Evolutionary conservation across 2,888 invertebrate genomes (phyloP), one percentile per base, ranked within the genome.

Genomic region (Gryllus longicercus): DNA sequence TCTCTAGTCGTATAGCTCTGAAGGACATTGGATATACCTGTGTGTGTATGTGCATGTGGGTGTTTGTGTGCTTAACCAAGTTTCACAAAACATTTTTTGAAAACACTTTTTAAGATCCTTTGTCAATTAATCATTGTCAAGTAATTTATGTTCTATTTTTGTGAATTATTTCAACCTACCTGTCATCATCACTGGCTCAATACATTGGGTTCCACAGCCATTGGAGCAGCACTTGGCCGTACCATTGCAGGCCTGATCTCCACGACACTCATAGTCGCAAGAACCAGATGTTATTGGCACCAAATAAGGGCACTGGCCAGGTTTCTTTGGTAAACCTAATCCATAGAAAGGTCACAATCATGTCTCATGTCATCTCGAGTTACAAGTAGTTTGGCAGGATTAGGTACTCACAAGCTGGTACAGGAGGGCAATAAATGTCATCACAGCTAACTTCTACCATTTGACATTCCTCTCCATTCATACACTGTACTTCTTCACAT

Each of bases 401-500:
- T 25, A 63, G 79, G 12, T 75, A 88, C 90, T 90, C 84, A 91
- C 94, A 94, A 18, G 93, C 93, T 16, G 96, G 95, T 2, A 96
- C 94, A 1, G 95, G 94, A 0, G 95, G 95, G 85, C 96, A 96
- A 84, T 95, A 95, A 80, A 95, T 94, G 50, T 93, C 93, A 84
- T 94, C 94, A 84, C 95, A 95, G 23, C 94, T 94, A 0, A 95
- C 95, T 83, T 95, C 95, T 0, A 95, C 94, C 84, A 95, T 91
- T 77, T 94, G 92, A 83, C 95, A 95, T 79, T 93, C 91, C 82
- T 94, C 91, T 78, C 91, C 92, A 0, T 90, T 89, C 0, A 90
- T 89, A 82, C 94, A 94, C 0, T 87, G 86, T 0, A 94, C 91
- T 1, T 90, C 90, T 78, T 91, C 90, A 86, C 96, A 96, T 0